phyloP scores from a whole-genome alignment of 2,113 vertebrate genomes.

The Podiceps cristatus region DNA sequence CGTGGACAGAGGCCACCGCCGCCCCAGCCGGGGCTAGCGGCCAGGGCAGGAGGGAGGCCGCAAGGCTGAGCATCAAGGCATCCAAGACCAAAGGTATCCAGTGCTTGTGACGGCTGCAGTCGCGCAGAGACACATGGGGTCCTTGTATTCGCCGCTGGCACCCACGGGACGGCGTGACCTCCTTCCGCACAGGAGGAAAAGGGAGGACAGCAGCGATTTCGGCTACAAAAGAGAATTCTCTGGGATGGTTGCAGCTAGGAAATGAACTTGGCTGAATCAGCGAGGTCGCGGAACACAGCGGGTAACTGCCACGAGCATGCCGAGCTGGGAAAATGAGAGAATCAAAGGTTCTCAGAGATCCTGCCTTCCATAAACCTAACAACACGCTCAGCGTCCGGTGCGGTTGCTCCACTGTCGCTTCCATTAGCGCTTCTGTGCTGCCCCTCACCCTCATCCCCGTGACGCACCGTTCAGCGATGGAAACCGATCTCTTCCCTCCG shows the following conservation, averaged over 20 bases:
- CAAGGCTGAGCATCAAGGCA: neutral
- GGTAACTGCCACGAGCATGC: neutral
- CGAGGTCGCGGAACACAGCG: neutral
- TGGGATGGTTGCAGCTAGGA: neutral
- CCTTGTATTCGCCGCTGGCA: neutral
- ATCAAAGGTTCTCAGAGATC: neutral
- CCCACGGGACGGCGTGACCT: neutral
- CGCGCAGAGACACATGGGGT: neutral
- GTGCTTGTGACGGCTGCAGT: neutral
- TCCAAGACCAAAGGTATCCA: neutral
- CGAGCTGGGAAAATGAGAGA: neutral
- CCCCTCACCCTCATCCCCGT: neutral
- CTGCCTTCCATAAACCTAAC: neutral
- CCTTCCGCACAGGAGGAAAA: neutral
- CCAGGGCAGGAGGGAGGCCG: neutral
- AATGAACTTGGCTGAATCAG: neutral
- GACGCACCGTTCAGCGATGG: neutral
- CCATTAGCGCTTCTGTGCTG: neutral
- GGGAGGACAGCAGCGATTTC: neutral
- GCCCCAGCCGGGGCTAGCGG: neutral
- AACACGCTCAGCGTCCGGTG: rapidly evolving
- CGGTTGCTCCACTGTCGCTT: neutral
- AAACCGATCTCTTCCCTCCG: neutral
- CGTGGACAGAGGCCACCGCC: rapidly evolving
- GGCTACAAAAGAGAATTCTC: neutral